Conservation (phyloP, 1,140 invertebrate species). For the Helicorthomorpha holstii region DNA sequence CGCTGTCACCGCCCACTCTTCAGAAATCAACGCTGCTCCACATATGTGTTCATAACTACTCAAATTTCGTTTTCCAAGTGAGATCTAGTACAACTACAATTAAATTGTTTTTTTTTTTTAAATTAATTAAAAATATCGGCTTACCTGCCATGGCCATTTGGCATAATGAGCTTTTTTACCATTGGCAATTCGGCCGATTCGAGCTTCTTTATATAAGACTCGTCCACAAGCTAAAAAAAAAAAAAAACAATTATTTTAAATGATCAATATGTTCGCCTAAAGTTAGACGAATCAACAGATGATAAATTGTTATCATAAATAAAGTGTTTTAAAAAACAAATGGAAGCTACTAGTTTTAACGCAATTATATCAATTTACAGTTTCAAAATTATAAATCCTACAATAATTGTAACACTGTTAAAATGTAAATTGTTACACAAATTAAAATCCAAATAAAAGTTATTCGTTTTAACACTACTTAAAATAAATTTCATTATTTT, state of each 20-base stretch:
- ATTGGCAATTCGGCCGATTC: constrained; percentile 51
- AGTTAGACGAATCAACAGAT: background rate
- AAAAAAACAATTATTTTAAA: too few species aligned
- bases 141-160: constrained; percentile 74
- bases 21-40: constrained; percentile 78
- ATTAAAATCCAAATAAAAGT: too few species aligned
- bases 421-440: too few species aligned
- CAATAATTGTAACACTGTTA: too few species aligned
- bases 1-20: constrained; percentile 93
- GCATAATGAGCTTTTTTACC: constrained; percentile 64
- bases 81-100: constrained; percentile 17
- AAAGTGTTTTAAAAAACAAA: too few species aligned
- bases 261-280: too few species aligned
- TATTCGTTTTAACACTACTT: too few species aligned
- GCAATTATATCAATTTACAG: background rate
- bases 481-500: too few species aligned
- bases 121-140: background rate
- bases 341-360: too few species aligned
- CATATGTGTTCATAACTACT: constrained; percentile 78
- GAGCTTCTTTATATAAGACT: background rate
- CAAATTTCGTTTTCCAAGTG: constrained; percentile 20
- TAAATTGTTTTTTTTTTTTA: background rate
- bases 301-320: too few species aligned
- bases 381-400: too few species aligned
- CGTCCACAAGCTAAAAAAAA: constrained; percentile 9